Percentiles rank a stretch among this genome's conserved stretches.
phyloP scores from a whole-genome alignment of 1,140 invertebrate genomes.

The Araneus ventricosus region DNA sequence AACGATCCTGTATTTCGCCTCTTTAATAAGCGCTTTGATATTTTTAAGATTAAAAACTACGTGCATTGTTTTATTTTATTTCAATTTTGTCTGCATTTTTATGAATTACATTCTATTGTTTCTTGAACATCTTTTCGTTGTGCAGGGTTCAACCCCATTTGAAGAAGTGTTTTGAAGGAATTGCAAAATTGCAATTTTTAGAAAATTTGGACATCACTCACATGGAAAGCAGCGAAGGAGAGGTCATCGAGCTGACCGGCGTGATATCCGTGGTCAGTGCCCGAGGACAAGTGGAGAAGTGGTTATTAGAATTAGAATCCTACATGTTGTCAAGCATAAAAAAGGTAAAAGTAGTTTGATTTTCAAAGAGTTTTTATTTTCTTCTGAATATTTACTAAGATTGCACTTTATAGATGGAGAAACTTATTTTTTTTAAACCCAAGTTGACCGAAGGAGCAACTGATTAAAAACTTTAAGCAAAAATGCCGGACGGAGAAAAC shows the following conservation, averaged over 20 bases:
- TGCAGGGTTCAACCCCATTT: conserved; percentile 96
- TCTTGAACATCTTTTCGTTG: no score
- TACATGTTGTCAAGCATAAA: conserved; percentile 94
- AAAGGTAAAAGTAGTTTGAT: conserved; percentile 80
- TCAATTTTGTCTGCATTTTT: background rate
- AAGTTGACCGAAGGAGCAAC: no score
- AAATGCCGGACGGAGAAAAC: no score
- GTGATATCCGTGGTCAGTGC: conserved; percentile 92
- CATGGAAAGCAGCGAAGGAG: conserved; percentile 94
- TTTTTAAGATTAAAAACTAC: background rate
- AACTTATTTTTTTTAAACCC: no score
- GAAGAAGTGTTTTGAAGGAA: conserved; percentile 98
- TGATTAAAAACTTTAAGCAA: no score
- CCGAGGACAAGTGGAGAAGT: conserved; percentile 98
- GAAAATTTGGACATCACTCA: conserved; percentile 91
- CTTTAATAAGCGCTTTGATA: no score
- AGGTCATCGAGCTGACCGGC: conserved; percentile 88
- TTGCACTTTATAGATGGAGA: no score
- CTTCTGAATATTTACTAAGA: no score
- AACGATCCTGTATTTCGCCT: no score
- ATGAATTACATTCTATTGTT: background rate
- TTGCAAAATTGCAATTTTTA: conserved; percentile 91
- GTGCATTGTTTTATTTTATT: background rate
- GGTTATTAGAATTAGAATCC: conserved; percentile 94
- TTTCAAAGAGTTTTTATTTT: no score